Evolutionary conservation across 2,113 vertebrate genomes (phyloP), one percentile per base, ranked within the genome.

Genomic region (Mormyrus lacerda): DNA sequence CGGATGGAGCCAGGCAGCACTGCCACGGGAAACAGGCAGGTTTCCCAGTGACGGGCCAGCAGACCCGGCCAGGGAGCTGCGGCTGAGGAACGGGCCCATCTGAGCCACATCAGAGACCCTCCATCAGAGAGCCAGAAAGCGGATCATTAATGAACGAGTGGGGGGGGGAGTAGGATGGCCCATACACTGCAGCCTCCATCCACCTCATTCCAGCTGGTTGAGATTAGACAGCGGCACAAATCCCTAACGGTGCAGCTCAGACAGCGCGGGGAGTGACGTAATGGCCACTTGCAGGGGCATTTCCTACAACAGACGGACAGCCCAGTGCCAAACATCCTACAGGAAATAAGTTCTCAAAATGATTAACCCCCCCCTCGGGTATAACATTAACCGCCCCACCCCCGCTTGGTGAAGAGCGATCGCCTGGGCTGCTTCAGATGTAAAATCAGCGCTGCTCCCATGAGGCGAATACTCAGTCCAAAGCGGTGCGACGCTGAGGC

Each of bases 261-360:
- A 95, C 95, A 95, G 96, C 95, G 94, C 94, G 94, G 94, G 92
- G 44, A 94, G 90, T 73, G 94, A 95, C 92, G 93, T 93, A 91
- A 93, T 94, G 92, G 87, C 79, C 93, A 95, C 96, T 96, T 96
- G 94, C 95, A 95, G 96, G 93, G 27, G 39, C 58, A 47, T 31
- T 86, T 44, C 85, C n/a, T 31, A 35, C 85, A 27, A 35, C 27
- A 48, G n/a, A 35, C 44, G 39, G 85, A n/a, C 87, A 19, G 53
- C 21, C 39, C 51, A 11, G 39, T 19, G 39, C 39, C 8, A 35
- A 87, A 27, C 39, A 61, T 44, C 35, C 53, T 61, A 61, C 51
- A 87, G 87, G 87, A 87, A 87, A 87, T 87, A 45, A 87, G 53
- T 53, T 87, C 87, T 87, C 31, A 31, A 15, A 65, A 87, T 87